Percentiles rank a stretch among this genome's conserved stretches.
These are phyloP conservation scores for Carabus problematicus DNA, from an alignment of 2,888 invertebrate species.

Conservation along the genomic window DNA sequence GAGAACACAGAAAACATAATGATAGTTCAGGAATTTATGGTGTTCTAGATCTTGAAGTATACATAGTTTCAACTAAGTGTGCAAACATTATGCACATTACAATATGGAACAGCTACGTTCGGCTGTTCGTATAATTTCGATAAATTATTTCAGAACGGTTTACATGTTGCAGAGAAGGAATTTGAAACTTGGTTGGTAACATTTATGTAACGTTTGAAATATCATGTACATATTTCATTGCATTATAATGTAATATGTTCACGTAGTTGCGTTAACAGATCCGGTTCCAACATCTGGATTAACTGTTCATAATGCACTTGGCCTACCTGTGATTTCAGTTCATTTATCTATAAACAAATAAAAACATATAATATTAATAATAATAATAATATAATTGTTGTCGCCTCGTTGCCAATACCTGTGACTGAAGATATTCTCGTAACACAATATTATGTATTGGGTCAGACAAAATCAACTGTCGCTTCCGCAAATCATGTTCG, in stretches of 20 bases:
- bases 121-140: neutral
- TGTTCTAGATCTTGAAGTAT: constrained; percentile 12
- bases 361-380: constrained; percentile 42
- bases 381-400: constrained; percentile 28
- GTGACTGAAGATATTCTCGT: constrained; percentile 73
- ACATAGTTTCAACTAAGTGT: neutral
- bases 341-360: constrained; percentile 66
- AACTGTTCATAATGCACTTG: constrained; percentile 77
- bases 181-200: neutral
- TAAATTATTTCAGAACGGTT: neutral
- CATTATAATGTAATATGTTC: constrained; percentile 64
- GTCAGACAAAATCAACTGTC: constrained; percentile 73
- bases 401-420: too few species aligned
- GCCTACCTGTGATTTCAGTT: constrained; percentile 77
- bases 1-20: neutral
- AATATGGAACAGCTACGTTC: neutral
- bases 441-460: constrained; percentile 82
- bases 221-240: constrained; percentile 1
- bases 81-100: neutral
- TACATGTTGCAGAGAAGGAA: neutral
- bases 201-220: neutral
- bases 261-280: constrained; percentile 74
- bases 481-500: constrained; percentile 77
- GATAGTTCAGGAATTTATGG: neutral
- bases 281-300: constrained; percentile 74